Evolutionary conservation across 2,113 vertebrate genomes (phyloP), one percentile per base, ranked within the genome.

Genomic region (Oreochromis aureus): DNA sequence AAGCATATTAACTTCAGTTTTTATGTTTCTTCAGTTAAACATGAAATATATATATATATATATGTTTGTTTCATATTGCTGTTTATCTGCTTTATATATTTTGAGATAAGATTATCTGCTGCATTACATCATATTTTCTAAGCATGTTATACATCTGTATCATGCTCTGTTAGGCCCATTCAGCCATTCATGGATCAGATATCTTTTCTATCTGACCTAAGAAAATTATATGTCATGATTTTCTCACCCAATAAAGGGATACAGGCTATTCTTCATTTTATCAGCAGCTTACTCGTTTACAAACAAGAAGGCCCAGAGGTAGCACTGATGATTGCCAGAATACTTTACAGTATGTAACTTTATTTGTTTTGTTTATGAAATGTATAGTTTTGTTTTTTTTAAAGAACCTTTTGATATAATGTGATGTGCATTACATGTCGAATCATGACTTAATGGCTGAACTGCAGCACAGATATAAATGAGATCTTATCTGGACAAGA

Each of bases 401-500:
- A 5, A 10, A 54, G 19, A n/a, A n/a, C 5, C 5, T n/a, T 54
- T 54, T 54, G 53, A n/a, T 54, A 3, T 54, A 54, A n/a, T 54
- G 19, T n/a, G 51, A n/a, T n/a, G 51, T 2, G 3, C 5, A 54
- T 54, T 54, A 54, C 10, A 9, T 54, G 51, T 54, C 0, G 5
- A 10, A 5, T 53, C 1, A 53, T 53, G 0, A 53, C 18, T 54
- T 19, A 54, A 6, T 54, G 51, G 51, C 51, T 10, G 19, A 10
- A 54, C 9, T 54, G 9, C 5, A 54, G 51, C 9, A 6, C 19
- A 54, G 19, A 54, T 3, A 54, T 54, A 54, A 54, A 54, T 10
- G 19, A 54, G 51, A 6, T 54, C 19, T 54, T 0, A 10, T 2
- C 19, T 54, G 51, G 19, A 5, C 0, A n/a, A 10, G 9, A 54